These are phyloP conservation scores for Drosophila guanche DNA, from an alignment of 1,140 invertebrate species.

Conservation along the genomic window DNA sequence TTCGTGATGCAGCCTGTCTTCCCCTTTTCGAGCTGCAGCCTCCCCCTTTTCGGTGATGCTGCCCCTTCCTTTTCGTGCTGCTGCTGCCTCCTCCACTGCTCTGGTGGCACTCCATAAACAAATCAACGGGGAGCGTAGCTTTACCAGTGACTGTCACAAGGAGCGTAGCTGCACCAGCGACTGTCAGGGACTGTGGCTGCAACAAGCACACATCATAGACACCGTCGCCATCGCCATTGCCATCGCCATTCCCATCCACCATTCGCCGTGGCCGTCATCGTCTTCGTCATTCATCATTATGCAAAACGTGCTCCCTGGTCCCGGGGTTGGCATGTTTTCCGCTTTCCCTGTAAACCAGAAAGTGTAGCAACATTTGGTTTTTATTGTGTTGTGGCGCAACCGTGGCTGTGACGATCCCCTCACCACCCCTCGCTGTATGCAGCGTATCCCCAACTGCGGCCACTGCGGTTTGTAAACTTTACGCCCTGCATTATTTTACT, in stretches of 20 bases:
- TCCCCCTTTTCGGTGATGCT: no score
- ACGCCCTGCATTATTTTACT: slow-evolving; percentile 80
- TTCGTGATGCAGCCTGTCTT: no score
- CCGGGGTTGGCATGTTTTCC: slow-evolving; percentile 59
- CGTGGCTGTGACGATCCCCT: slow-evolving; percentile 1
- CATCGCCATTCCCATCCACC: background rate
- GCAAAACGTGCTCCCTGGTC: slow-evolving; percentile 69
- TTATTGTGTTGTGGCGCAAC: slow-evolving; percentile 71
- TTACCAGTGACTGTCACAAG: background rate
- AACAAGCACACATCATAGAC: slow-evolving; percentile 53
- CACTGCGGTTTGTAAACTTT: slow-evolving; percentile 76
- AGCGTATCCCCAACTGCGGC: slow-evolving; percentile 52
- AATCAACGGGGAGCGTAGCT: slow-evolving; percentile 49
- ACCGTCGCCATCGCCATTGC: slow-evolving; percentile 21
- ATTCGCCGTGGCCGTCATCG: slow-evolving; percentile 41
- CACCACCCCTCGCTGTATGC: slow-evolving; percentile 7
- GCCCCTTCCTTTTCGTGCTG: slow-evolving; percentile 19
- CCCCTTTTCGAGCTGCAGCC: slow-evolving; percentile 32
- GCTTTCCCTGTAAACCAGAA: slow-evolving; percentile 29
- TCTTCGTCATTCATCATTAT: slow-evolving; percentile 79
- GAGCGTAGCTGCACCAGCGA: background rate
- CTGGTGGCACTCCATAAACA: slow-evolving; percentile 59
- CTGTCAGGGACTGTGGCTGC: slow-evolving; percentile 18
- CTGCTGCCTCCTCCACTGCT: slow-evolving; percentile 27
- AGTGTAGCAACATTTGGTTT: slow-evolving; percentile 77